These are phyloP conservation scores for Ridgeia piscesae DNA, from an alignment of 1,140 invertebrate species.

Conservation along the genomic window DNA sequence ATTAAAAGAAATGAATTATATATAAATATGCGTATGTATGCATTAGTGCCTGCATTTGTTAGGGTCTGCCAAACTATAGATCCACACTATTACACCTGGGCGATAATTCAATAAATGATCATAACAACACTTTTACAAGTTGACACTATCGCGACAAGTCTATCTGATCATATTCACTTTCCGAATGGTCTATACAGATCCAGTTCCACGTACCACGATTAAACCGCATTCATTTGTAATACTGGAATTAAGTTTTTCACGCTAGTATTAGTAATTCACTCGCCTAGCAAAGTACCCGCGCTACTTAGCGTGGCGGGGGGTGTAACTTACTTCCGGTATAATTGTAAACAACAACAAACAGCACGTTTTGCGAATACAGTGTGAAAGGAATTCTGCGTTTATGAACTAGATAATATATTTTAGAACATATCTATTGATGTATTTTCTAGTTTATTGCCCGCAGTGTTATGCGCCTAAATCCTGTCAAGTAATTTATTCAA, in stretches of 20 bases:
- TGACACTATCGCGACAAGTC: not conserved
- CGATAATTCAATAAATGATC: not conserved
- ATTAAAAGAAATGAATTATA: no score
- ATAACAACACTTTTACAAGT: not conserved
- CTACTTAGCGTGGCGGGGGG: not conserved
- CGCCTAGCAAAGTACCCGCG: not conserved
- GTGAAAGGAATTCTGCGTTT: not conserved
- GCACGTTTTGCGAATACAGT: not conserved
- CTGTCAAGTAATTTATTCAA: not conserved
- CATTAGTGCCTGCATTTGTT: no score
- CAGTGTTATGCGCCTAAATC: not conserved
- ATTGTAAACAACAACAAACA: not conserved
- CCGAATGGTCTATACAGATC: not conserved
- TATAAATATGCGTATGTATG: no score
- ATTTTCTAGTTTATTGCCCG: not conserved
- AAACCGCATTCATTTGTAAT: not conserved
- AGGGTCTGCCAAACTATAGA: no score
- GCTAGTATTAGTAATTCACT: not conserved
- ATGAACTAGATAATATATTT: not conserved
- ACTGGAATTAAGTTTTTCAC: not conserved
- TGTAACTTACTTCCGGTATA: not conserved
- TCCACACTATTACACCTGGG: not conserved
- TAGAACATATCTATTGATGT: not conserved
- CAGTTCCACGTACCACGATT: not conserved
- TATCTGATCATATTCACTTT: not conserved